These are phyloP conservation scores for Corythoichthys haematopterus DNA, from an alignment of 2,113 vertebrate species.

Conservation along the genomic window DNA sequence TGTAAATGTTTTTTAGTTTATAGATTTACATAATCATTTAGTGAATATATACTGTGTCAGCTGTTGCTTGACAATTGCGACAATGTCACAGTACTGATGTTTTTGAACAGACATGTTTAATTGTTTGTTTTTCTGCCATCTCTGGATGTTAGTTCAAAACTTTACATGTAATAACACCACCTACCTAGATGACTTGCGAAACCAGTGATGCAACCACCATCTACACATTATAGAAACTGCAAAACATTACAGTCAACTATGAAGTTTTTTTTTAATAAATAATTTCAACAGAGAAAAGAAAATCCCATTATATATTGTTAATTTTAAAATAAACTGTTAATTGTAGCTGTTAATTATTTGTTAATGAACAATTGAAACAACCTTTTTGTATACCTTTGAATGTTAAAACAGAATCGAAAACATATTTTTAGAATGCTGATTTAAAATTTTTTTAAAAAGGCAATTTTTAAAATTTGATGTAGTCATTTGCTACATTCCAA, in stretches of 20 bases:
- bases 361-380: background rate
- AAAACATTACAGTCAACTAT: conserved; percentile 48
- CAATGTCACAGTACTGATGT: background rate
- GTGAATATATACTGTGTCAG: background rate
- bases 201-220: conserved; percentile 38
- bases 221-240: conserved; percentile 61
- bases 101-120: conserved; percentile 4
- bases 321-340: background rate
- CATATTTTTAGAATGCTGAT: background rate
- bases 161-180: conserved; percentile 17
- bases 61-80: conserved; percentile 3
- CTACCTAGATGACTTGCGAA: conserved; percentile 52
- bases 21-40: background rate
- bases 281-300: no score
- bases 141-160: conserved; percentile 13
- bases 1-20: background rate
- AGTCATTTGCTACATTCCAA: background rate
- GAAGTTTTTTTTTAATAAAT: background rate
- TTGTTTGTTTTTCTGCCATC: background rate
- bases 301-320: background rate
- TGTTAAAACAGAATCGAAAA: background rate
- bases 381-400: background rate
- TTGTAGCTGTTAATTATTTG: background rate
- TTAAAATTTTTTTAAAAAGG: background rate
- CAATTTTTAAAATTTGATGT: background rate